Evolutionary conservation across 2,888 invertebrate genomes (phyloP), one percentile per base, ranked within the genome.

Genomic region (Lasioglossum calceatum): DNA sequence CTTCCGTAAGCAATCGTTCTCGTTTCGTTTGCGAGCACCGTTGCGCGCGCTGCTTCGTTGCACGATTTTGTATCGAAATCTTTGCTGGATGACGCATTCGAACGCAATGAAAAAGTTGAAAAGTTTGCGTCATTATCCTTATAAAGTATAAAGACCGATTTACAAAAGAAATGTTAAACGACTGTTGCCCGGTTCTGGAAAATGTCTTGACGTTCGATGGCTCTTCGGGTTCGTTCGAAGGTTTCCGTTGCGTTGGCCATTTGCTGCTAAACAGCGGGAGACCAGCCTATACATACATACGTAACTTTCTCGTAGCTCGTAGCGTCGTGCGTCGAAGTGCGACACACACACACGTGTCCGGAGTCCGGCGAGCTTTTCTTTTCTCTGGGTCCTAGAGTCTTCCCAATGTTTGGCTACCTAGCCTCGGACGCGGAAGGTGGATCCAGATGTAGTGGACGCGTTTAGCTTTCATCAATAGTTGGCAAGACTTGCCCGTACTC

Each of bases 401-500:
- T 4, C 10, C 58, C n/a, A 58, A 58, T 4, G n/a, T 58, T 58
- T 12, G 58, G 58, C 58, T 58, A n/a, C 3, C 58, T 58, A 10
- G 4, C n/a, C n/a, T n/a, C 4, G 58, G 10, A n/a, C 10, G 12
- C n/a, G 4, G n/a, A n/a, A n/a, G 12, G 10, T 1, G 23, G 19
- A 67, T 67, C 19, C 67, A 27, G 19, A 32, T 19, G 64, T 19
- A n/a, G 36, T 67, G 16, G 67, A 19, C 8, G 14, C 42, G 12
- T n/a, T 58, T 42, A 23, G 27, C 14, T 76, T 47, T 61, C 75
- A 32, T 39, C 50, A 54, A 16, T 71, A 50, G 61, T 77, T 86
- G 74, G 71, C 75, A 84, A 64, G 42, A 27, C 36, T 16, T 32
- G 42, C 64, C 71, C 47, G 54, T 47, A 54, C 58, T 79, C 79